A percentile compares a stretch with the other conserved stretches of the same genome.
These are phyloP conservation scores for Craseonycteris thonglongyai DNA, from an alignment of 2,113 vertebrate genomes.

Conservation along the genomic window DNA sequence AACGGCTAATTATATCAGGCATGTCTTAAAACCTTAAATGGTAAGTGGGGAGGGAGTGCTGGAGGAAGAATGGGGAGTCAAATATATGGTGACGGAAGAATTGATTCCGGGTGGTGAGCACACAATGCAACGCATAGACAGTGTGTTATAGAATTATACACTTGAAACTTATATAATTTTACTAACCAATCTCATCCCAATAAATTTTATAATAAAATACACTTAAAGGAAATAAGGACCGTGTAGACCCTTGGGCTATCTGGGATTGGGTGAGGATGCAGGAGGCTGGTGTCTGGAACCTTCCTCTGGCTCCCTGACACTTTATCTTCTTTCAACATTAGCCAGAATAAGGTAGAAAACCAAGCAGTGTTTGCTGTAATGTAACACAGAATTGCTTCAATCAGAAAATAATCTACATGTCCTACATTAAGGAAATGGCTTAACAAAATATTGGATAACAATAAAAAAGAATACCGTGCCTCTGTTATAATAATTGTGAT, in stretches of 20 bases:
- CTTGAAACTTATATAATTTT: too few species aligned
- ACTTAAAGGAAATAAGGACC: background rate
- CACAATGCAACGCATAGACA: too few species aligned
- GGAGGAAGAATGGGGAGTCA: too few species aligned
- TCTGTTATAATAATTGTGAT: background rate
- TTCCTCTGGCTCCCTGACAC: background rate
- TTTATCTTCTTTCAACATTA: background rate
- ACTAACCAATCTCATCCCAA: too few species aligned
- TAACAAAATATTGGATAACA: background rate
- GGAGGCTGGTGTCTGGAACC: background rate
- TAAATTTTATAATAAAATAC: too few species aligned
- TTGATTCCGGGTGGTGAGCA: too few species aligned
- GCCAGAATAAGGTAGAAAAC: background rate
- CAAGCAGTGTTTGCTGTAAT: background rate
- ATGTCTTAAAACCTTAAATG: background rate
- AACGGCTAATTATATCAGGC: background rate
- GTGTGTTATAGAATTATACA: too few species aligned
- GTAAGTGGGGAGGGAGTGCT: too few species aligned
- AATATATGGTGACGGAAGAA: too few species aligned
- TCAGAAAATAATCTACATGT: background rate
- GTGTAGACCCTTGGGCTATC: background rate
- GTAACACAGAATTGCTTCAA: background rate
- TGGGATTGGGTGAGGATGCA: too few species aligned
- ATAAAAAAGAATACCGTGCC: background rate
- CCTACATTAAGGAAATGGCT: background rate